A percentile compares a stretch with the other conserved stretches of the same genome.
Conservation (phyloP, 2,797 vertebrate genomes). For the Eulemur albifrons region DNA sequence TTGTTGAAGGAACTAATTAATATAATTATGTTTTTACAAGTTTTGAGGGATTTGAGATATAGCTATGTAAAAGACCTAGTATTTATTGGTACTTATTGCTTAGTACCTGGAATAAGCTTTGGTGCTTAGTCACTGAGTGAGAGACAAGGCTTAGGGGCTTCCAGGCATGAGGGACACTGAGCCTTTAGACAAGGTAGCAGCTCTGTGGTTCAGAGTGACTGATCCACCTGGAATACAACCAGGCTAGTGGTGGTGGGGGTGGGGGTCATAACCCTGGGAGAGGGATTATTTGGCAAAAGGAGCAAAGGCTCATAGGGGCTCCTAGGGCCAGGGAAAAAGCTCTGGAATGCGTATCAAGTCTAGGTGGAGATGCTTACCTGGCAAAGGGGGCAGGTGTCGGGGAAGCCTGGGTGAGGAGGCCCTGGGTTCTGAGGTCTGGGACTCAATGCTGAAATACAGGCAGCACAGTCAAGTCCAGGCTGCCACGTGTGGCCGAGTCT, state of each 20-base stretch:
- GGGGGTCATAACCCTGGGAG: neutral
- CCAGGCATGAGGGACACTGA: neutral
- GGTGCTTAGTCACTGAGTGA: neutral
- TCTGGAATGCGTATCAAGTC: neutral
- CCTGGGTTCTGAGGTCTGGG: neutral
- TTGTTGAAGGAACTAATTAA: neutral
- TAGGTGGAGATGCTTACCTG: neutral
- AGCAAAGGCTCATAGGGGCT: neutral
- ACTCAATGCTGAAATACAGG: neutral
- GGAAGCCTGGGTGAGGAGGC: neutral
- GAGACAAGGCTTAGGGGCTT: neutral
- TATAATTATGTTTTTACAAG: neutral
- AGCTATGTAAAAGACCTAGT: neutral
- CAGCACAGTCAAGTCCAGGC: neutral
- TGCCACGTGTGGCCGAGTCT: neutral
- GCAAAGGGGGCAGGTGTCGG: rapidly evolving
- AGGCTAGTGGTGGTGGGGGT: neutral
- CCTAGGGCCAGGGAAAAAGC: neutral
- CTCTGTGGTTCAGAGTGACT: neutral
- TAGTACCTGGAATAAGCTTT: neutral
- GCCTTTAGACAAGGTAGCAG: neutral
- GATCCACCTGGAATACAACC: neutral
- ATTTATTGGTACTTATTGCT: neutral
- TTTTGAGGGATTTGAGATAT: slow-evolving; percentile 11
- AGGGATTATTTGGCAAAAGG: neutral